Base-by-base conservation (phyloP, 1,140 invertebrate genomes). In the Hermatobates lingyangjiaoensis region DNA sequence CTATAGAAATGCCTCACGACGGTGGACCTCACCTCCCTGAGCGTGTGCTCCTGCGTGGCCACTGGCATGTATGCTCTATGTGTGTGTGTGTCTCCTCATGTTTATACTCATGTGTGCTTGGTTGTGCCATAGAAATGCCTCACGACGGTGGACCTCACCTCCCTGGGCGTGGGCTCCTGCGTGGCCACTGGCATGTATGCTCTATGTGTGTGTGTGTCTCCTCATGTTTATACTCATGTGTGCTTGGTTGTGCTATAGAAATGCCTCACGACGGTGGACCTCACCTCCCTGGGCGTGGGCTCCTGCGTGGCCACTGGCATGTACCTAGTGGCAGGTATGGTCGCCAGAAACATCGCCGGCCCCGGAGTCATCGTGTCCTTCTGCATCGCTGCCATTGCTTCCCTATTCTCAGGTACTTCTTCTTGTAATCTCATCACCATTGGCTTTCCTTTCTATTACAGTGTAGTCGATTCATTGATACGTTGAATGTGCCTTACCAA, bases 41-140 rank as follows among this genome's bases (percentile, higher is more conserved):
- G 87, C n/a, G 86, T 92, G 28, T 88, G 89, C 40, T 90, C 86
- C 44, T 92, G 88, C 64, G 87, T 89, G 10, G 88, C 87, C 40
- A 92, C 89, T 20, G 89, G 88, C 53, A 91, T 92, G 87, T 91
- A 92, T n/a, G n/a, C n/a, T n/a, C n/a, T n/a, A n/a, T n/a, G n/a
- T n/a, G n/a, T n/a, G n/a, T n/a, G n/a, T n/a, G n/a, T n/a, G n/a
- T n/a, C n/a, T n/a, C n/a, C n/a, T n/a, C n/a, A n/a, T n/a, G n/a
- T n/a, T n/a, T n/a, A n/a, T n/a, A n/a, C n/a, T n/a, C n/a, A n/a
- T n/a, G n/a, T n/a, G n/a, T n/a, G n/a, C 18, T 47, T 57, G 51
- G 61, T 60, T 52, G 60, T 58, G 42, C 70, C 73, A 45, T 71
- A 91, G 86, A 83, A 87, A 80, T 90, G 87, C 67, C 74, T 93